Conservation (phyloP, 1,140 invertebrate genomes). For the Bombus consobrinus region DNA sequence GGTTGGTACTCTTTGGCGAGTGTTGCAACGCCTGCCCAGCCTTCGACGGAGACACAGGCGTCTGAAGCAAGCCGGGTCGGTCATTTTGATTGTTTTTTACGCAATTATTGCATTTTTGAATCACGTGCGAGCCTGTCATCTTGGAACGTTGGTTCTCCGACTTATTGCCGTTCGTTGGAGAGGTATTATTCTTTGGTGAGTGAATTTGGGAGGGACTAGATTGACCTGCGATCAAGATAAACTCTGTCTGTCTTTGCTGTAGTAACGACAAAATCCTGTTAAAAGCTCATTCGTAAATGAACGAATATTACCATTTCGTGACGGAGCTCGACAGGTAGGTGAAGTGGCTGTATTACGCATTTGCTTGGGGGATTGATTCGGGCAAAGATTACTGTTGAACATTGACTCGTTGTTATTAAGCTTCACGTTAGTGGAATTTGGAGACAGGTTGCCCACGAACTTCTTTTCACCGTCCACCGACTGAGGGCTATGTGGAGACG, state of each 20-base stretch:
- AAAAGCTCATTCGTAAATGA: not conserved
- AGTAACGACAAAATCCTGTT: not conserved
- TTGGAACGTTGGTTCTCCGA: conserved; percentile 72
- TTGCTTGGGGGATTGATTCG: conserved; percentile 76
- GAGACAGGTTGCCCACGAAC: conserved; percentile 68
- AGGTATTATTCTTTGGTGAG: conserved; percentile 73
- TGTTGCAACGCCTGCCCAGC: conserved; percentile 75
- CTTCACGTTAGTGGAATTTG: conserved; percentile 69
- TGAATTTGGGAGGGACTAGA: conserved; percentile 78
- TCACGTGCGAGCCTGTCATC: conserved; percentile 62
- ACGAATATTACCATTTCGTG: conserved; percentile 73
- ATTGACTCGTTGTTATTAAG: conserved; percentile 80
- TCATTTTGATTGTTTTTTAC: conserved; percentile 79
- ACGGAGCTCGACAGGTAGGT: conserved; percentile 77
- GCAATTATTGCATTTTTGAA: conserved; percentile 80
- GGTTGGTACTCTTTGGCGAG: conserved; percentile 77
- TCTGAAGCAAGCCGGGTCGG: conserved; percentile 76
- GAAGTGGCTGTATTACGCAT: conserved; percentile 78
- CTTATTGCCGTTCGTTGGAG: conserved; percentile 73
- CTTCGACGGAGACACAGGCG: conserved; percentile 77
- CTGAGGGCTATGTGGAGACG: conserved; percentile 77
- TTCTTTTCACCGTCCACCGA: conserved; percentile 73
- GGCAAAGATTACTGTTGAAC: conserved; percentile 77
- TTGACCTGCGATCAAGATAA: conserved; percentile 65
- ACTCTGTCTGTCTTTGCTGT: not conserved